Conservation (phyloP, 1,140 invertebrate species). For the Nasonia giraulti region DNA sequence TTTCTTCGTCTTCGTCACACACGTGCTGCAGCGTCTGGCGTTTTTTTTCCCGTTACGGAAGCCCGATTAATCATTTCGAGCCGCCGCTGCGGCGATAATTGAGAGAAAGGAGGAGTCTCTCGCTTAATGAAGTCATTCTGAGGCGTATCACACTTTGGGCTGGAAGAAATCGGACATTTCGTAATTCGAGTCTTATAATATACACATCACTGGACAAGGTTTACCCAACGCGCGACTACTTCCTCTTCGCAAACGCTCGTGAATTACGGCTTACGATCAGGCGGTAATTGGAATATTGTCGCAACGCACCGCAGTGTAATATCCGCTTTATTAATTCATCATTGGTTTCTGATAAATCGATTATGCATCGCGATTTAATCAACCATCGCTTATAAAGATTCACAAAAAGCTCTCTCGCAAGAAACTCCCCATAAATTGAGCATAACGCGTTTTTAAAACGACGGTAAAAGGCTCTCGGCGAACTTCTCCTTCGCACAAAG, state of each 20-base stretch:
- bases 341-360: neutral
- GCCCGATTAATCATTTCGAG: conserved; percentile 12
- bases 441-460: no score
- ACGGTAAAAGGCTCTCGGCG: no score
- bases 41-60: neutral
- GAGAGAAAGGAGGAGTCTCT: conserved; percentile 12
- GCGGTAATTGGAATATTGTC: neutral
- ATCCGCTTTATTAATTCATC: neutral
- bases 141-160: neutral
- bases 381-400: no score
- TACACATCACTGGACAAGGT: no score
- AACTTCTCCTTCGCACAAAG: neutral
- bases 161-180: neutral
- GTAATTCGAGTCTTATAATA: neutral
- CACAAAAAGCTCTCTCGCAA: no score
- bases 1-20: neutral
- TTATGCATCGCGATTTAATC: neutral
- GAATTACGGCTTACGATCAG: neutral
- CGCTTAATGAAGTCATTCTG: conserved; percentile 2
- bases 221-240: no score
- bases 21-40: no score
- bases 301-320: neutral
- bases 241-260: no score
- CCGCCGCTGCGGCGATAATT: neutral
- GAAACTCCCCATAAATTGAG: no score